Evolutionary conservation across 2,113 vertebrate species (phyloP), one percentile per base, ranked within the genome.

Genomic region (Aphelocoma coerulescens): DNA sequence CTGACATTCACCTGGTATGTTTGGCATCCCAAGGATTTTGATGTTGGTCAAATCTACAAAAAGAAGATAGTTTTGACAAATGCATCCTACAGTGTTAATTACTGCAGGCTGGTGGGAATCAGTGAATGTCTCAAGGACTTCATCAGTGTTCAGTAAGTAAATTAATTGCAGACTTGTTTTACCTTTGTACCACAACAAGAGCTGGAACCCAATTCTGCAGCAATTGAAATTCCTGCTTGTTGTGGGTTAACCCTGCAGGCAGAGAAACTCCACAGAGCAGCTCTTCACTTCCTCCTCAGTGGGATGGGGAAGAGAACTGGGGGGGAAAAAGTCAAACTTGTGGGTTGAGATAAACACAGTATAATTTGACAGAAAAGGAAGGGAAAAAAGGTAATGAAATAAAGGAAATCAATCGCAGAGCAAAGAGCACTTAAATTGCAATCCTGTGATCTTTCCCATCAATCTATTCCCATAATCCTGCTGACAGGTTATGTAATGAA

Each of bases 1-100:
- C 21, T 58, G 81, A 49, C 43, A 12, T 13, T 72, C 30, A 24
- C 43, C 48, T 81, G 39, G 3, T 91, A 0, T 66, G 22, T 74
- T 80, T 96, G 26, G 11, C 58, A 2, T 88, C 96, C 95, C 84
- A 74, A 99, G 99, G 98, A 99, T 96, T 99, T 99, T 94, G 99
- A 99, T 35, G 85, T 99, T 32, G 99, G 98, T 46, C 98, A 98
- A 96, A 97, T 80, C 9, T 99, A 99, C 94, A 99, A 97, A 97
- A 99, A 98, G 97, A 99, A 98, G 97, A 77, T 99, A 6, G 49
- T 95, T 8, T 87, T 99, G 97, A 99, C 98, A 27, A 99, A 99
- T 35, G 95, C 98, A 86, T 98, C 98, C 86, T 98, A 98, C 93
- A 54, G 75, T 7, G 97, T 98, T 23, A 99, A 98, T 94, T 97